phyloP scores from a whole-genome alignment of 1,140 invertebrate species.

The Dolichoris vasculosae region DNA sequence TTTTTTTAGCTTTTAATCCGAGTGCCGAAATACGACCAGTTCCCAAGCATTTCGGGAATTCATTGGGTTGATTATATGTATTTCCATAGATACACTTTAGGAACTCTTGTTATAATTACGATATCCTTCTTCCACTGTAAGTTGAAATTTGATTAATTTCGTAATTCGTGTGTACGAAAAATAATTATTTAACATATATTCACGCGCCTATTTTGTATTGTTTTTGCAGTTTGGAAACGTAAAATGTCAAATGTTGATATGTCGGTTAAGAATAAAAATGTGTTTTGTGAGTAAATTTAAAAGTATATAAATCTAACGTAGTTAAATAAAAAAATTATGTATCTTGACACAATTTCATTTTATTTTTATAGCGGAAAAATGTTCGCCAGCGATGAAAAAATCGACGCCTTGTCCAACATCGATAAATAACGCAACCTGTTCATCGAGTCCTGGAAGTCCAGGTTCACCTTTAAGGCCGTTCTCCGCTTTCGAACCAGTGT shows the following conservation, averaged over 20 bases:
- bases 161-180: not conserved
- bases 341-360: not conserved
- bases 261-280: slow-evolving; percentile 64
- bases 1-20: slow-evolving; percentile 67
- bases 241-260: slow-evolving; percentile 66
- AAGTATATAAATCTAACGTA: not conserved
- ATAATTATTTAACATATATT: slow-evolving; percentile 17
- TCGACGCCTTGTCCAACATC: slow-evolving; percentile 56
- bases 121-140: slow-evolving; percentile 69
- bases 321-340: too few species aligned
- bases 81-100: slow-evolving; percentile 67
- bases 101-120: slow-evolving; percentile 62
- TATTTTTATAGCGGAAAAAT: slow-evolving; percentile 67
- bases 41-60: slow-evolving; percentile 64
- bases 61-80: slow-evolving; percentile 69
- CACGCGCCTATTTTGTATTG: not conserved
- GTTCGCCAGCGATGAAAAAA: slow-evolving; percentile 66
- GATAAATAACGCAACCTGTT: slow-evolving; percentile 57
- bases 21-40: slow-evolving; percentile 66
- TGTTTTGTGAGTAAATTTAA: slow-evolving; percentile 65
- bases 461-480: slow-evolving; percentile 65
- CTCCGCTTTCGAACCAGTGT: slow-evolving; percentile 68
- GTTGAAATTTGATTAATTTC: slow-evolving; percentile 32
- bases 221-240: slow-evolving; percentile 68
- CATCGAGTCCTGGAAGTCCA: slow-evolving; percentile 60